Conservation (phyloP, 2,888 invertebrate species). For the Merodon equestris region DNA sequence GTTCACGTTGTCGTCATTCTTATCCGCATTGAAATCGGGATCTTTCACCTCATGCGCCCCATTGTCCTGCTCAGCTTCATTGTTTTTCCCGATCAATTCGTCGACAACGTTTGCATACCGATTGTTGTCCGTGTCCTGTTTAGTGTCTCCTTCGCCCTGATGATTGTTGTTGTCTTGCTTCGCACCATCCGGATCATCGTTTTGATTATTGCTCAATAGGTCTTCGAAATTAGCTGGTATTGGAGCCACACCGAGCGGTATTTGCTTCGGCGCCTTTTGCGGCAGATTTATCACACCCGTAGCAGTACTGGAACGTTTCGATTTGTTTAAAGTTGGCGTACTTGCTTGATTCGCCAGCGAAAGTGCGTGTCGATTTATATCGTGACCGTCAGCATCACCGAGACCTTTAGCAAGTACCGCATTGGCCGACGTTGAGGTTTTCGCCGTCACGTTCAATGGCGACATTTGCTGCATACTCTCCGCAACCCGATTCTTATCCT, state of each 20-base stretch:
- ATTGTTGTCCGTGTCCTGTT: conserved; percentile 72
- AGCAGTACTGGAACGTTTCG: conserved; percentile 48
- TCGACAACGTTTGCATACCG: conserved; percentile 76
- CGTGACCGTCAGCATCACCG: conserved; percentile 46
- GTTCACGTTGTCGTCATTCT: conserved; percentile 73
- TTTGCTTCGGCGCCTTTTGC: conserved; percentile 71
- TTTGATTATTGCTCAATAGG: conserved; percentile 72
- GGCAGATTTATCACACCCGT: conserved; percentile 33
- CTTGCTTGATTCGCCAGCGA: conserved; percentile 54
- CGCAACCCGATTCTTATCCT: conserved; percentile 69
- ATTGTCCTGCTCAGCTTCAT: conserved; percentile 74
- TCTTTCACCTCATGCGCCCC: conserved; percentile 78
- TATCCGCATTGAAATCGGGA: conserved; percentile 74
- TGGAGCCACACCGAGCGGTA: conserved; percentile 76
- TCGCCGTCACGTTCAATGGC: conserved; percentile 74
- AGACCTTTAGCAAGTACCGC: conserved; percentile 29
- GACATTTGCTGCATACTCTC: conserved; percentile 71
- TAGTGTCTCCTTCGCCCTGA: conserved; percentile 59
- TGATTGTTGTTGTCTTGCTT: conserved; percentile 71
- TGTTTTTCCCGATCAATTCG: conserved; percentile 71
- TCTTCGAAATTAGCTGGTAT: conserved; percentile 77
- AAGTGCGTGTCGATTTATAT: conserved; percentile 54
- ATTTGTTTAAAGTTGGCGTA: conserved; percentile 47
- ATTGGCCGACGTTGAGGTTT: conserved; percentile 66
- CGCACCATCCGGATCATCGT: conserved; percentile 57